A percentile compares a stretch with the other conserved stretches of the same genome.
Evolutionary conservation across 1,140 invertebrate genomes (phyloP).

Genomic region (Olivierus martensii): DNA sequence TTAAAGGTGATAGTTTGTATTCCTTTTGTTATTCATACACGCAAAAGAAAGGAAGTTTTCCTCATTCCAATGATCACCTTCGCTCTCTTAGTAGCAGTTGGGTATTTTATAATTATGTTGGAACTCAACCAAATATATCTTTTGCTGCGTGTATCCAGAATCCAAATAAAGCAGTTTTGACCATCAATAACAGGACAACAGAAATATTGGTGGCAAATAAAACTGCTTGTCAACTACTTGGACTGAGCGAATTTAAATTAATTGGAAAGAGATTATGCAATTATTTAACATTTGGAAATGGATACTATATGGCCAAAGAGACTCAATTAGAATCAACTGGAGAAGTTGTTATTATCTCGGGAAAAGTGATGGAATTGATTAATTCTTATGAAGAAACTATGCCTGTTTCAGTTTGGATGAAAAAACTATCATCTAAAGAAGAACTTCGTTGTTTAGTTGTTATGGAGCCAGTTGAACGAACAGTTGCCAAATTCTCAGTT

Average conservation of each 20-base stretch:
- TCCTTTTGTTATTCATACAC: no score
- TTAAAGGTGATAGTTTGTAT: conserved; percentile 13
- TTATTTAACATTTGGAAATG: conserved; percentile 38
- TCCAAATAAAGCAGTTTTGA: conserved; percentile 31
- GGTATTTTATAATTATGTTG: conserved; percentile 26
- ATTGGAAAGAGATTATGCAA: conserved; percentile 40
- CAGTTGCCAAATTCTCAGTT: conserved; percentile 22
- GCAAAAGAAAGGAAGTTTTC: conserved; percentile 7
- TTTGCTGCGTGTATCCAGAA: conserved; percentile 22
- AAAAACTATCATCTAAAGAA: conserved; percentile 35
- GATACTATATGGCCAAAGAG: conserved; percentile 38
- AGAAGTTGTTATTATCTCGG: conserved; percentile 42
- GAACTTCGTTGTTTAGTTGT: conserved; percentile 45
- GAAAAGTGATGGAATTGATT: conserved; percentile 44
- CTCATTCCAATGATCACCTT: conserved; percentile 7
- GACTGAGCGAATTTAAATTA: conserved; percentile 38
- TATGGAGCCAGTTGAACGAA: conserved; percentile 42
- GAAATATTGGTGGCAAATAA: conserved; percentile 45
- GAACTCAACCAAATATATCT: conserved; percentile 13
- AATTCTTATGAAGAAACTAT: conserved; percentile 32
- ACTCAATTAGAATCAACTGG: conserved; percentile 38
- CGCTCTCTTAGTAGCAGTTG: conserved; percentile 24
- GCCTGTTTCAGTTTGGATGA: conserved; percentile 46
- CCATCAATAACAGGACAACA: conserved; percentile 29
- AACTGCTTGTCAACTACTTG: conserved; percentile 39